Conservation (phyloP, 2,113 vertebrate species). For the Alligator sinensis region DNA sequence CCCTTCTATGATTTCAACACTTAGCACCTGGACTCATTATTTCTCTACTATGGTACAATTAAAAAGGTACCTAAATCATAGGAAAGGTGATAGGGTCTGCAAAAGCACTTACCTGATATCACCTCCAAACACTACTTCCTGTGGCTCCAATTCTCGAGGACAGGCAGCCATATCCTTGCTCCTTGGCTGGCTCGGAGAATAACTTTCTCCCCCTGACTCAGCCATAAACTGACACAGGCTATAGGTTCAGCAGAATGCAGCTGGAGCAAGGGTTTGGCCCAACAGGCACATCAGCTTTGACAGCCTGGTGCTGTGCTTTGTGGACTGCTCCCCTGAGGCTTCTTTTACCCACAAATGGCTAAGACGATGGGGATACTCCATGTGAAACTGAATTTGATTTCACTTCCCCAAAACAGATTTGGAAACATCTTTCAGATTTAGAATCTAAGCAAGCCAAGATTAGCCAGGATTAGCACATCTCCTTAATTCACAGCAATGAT, state of each 20-base stretch:
- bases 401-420: not conserved
- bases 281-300: not conserved
- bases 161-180: not conserved
- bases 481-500: not conserved
- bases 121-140: conserved; percentile 25
- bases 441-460: not conserved
- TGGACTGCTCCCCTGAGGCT: not conserved
- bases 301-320: not conserved
- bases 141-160: not conserved
- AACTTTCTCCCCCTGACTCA: not conserved
- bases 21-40: not conserved
- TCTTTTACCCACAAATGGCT: not conserved
- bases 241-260: not conserved
- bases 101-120: not conserved
- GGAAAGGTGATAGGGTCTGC: not conserved
- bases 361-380: not conserved
- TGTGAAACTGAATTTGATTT: not conserved
- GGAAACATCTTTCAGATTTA: not conserved
- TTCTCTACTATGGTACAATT: conserved; percentile 1
- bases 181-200: not conserved
- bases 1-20: not conserved
- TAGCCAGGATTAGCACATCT: not conserved
- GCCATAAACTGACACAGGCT: rapidly evolving
- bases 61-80: not conserved
- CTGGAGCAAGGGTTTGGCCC: rapidly evolving